Evolutionary conservation across 30 jellyfish, hydroid and myxozoan species (phyloP).

Genomic region (Pelagia noctiluca): DNA sequence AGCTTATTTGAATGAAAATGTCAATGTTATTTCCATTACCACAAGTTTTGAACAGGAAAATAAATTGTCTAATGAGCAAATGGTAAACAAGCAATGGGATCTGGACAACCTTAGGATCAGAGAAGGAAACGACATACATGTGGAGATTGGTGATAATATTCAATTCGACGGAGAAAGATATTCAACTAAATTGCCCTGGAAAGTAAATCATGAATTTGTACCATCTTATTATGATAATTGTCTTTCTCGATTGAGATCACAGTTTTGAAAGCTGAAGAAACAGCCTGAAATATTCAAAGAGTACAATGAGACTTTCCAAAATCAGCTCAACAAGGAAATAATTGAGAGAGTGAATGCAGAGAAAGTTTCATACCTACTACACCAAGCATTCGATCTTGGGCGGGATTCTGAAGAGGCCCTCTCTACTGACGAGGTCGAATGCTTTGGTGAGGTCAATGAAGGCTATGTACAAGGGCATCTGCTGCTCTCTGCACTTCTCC

Average conservation of each 20-base stretch:
- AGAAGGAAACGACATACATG: constrained; percentile 25
- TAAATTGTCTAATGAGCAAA: neutral
- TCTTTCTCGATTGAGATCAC: neutral
- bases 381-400: no score
- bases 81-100: constrained; percentile 9
- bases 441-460: no score
- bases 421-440: no score
- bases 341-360: constrained; percentile 5
- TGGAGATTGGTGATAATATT: neutral
- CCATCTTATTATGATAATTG: constrained; percentile 7
- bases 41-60: neutral
- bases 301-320: neutral
- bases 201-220: neutral
- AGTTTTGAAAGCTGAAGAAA: constrained; percentile 11
- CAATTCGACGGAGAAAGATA: constrained; percentile 4
- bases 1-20: constrained; percentile 10
- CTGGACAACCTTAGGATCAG: constrained; percentile 19
- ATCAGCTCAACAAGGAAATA: neutral
- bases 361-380: neutral
- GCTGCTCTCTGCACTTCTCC: no score
- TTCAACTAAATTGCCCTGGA: constrained; percentile 12
- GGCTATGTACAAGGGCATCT: no score
- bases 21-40: neutral
- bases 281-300: constrained; percentile 15
- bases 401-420: no score